Conservation (phyloP, 2,113 vertebrate genomes). For the Etia nguti region DNA sequence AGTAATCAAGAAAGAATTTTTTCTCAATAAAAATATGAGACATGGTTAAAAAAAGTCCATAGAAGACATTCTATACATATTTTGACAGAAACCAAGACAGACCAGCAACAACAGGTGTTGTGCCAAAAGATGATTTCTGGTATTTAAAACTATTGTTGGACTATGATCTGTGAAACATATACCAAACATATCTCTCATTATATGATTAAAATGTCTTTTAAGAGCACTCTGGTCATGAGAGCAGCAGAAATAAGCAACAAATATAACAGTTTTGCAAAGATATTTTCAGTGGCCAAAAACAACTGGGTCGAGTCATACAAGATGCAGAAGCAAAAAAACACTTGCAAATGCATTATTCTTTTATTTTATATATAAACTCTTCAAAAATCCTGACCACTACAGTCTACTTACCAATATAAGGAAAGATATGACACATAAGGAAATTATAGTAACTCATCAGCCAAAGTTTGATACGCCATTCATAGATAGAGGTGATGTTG, state of each 20-base stretch:
- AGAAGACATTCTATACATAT: neutral
- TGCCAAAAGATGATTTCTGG: accelerated
- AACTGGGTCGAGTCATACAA: neutral
- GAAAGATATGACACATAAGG: neutral
- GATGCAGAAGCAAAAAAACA: neutral
- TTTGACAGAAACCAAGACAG: neutral
- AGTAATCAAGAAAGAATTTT: neutral
- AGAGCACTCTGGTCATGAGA: neutral
- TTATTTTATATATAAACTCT: neutral
- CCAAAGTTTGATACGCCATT: neutral
- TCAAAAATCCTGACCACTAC: neutral
- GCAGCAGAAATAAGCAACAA: neutral
- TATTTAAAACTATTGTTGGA: neutral
- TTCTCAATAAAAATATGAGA: neutral
- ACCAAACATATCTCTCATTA: neutral
- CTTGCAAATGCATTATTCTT: neutral
- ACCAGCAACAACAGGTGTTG: neutral
- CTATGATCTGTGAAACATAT: neutral
- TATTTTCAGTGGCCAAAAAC: neutral
- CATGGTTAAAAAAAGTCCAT: neutral
- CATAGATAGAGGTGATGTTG: neutral
- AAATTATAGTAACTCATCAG: neutral
- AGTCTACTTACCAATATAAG: neutral
- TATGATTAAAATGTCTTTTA: neutral
- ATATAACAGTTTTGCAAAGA: neutral